phyloP scores from a whole-genome alignment of 2,797 vertebrate species.

The Oryzias dopingdopingensis region DNA sequence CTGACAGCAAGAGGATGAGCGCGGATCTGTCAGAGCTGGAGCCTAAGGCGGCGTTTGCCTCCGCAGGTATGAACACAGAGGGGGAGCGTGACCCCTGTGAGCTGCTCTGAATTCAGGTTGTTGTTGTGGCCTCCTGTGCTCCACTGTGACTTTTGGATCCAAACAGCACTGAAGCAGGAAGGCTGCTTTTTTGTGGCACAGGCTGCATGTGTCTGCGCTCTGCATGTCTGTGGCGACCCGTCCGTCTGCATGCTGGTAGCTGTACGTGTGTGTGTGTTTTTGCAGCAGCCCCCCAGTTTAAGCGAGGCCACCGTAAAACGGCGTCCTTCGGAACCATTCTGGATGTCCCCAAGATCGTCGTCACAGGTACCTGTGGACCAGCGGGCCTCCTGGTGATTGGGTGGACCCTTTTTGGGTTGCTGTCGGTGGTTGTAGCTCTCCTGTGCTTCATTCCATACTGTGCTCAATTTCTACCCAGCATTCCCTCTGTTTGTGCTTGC shows the following conservation, averaged over 20 bases:
- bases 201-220: slow-evolving; percentile 67
- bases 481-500: not conserved
- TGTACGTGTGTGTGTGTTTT: slow-evolving; percentile 89
- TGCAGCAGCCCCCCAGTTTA: slow-evolving; percentile 92
- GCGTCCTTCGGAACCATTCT: slow-evolving; percentile 99
- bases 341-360: slow-evolving; percentile 99
- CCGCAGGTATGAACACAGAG: slow-evolving; percentile 81
- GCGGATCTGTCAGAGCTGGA: slow-evolving; percentile 95
- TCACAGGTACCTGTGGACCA: slow-evolving; percentile 94
- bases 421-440: slow-evolving; percentile 50
- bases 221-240: slow-evolving; percentile 54
- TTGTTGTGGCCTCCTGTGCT: slow-evolving; percentile 25
- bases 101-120: slow-evolving; percentile 23
- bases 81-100: too few relatives aligned
- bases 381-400: slow-evolving; percentile 77
- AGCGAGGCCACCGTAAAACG: slow-evolving; percentile 99
- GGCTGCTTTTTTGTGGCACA: slow-evolving; percentile 22
- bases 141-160: not conserved
- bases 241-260: slow-evolving; percentile 86
- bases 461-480: not conserved
- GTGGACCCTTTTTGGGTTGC: slow-evolving; percentile 63
- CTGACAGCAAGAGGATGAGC: slow-evolving; percentile 92
- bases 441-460: slow-evolving; percentile 68
- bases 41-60: slow-evolving; percentile 83
- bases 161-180: too few relatives aligned